phyloP scores from a whole-genome alignment of 1,140 invertebrate genomes.

The Conopomorpha cramerella region DNA sequence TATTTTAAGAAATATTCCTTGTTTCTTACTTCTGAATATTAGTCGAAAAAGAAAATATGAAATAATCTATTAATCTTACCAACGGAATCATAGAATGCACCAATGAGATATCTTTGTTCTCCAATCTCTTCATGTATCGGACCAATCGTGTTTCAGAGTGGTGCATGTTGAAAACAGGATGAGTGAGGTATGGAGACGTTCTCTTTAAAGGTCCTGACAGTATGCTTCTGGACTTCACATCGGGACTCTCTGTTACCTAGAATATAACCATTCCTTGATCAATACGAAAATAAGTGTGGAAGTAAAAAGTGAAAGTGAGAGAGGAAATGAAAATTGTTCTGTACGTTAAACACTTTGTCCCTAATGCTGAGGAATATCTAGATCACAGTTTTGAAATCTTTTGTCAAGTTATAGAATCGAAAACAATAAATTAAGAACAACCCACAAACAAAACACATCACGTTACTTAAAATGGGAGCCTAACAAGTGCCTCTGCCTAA shows the following conservation, averaged over 20 bases:
- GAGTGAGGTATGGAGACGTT: conserved; percentile 82
- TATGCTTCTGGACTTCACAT: conserved; percentile 64
- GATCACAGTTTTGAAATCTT: too few species aligned
- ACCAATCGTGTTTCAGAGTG: conserved; percentile 96
- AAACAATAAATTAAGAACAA: too few species aligned
- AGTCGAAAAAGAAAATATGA: too few species aligned
- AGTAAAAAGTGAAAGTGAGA: too few species aligned
- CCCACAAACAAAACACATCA: too few species aligned
- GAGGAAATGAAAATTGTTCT: too few species aligned
- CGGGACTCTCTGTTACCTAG: conserved; percentile 53
- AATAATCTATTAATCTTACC: conserved; percentile 50
- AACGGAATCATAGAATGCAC: conserved; percentile 99
- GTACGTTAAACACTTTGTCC: too few species aligned
- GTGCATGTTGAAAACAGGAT: conserved; percentile 94
- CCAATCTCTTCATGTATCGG: conserved; percentile 96
- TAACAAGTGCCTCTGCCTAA: too few species aligned
- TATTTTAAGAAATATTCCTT: conserved; percentile 1
- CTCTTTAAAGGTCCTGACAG: conserved; percentile 75
- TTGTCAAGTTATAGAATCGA: too few species aligned
- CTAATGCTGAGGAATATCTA: too few species aligned
- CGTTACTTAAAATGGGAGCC: too few species aligned
- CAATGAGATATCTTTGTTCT: conserved; percentile 98
- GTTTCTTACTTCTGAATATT: not conserved
- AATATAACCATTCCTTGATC: conserved; percentile 1
- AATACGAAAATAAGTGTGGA: too few species aligned